Percentiles rank a stretch among this genome's conserved stretches.
These are phyloP conservation scores for Phasia obesa DNA, from an alignment of 2,888 invertebrate genomes.

Conservation along the genomic window DNA sequence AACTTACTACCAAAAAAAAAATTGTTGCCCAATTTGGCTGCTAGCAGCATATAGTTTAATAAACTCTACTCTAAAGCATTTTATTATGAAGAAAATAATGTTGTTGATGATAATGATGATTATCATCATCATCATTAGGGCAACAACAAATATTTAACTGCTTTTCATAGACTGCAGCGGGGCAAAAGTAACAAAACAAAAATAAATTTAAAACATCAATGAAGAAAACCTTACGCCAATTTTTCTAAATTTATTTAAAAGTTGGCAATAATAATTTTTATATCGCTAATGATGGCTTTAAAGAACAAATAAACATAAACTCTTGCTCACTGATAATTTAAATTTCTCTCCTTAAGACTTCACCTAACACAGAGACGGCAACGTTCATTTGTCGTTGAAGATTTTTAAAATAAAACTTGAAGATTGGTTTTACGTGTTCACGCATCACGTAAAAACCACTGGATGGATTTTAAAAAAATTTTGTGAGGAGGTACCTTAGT, in stretches of 20 bases:
- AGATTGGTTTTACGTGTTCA: too few relatives aligned
- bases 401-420: too few relatives aligned
- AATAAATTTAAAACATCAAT: slow-evolving; percentile 4
- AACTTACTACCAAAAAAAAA: background rate
- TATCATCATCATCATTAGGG: background rate
- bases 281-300: slow-evolving; percentile 36
- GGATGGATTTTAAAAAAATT: too few relatives aligned
- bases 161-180: background rate
- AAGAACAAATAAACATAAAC: slow-evolving; percentile 11
- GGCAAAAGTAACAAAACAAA: background rate
- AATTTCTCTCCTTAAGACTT: too few relatives aligned
- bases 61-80: slow-evolving; percentile 17
- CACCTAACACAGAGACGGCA: background rate
- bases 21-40: slow-evolving; percentile 43
- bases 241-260: slow-evolving; percentile 40
- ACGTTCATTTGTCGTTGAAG: background rate
- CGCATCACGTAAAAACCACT: too few relatives aligned
- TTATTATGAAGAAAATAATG: slow-evolving; percentile 1
- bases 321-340: too few relatives aligned
- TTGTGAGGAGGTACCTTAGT: too few relatives aligned
- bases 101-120: slow-evolving; percentile 15
- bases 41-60: slow-evolving; percentile 34
- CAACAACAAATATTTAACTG: background rate
- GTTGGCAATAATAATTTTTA: slow-evolving; percentile 63
- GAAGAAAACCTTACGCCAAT: slow-evolving; percentile 27